These are phyloP conservation scores for Tachuris rubrigastra DNA, from an alignment of 2,113 vertebrate species.

Conservation along the genomic window DNA sequence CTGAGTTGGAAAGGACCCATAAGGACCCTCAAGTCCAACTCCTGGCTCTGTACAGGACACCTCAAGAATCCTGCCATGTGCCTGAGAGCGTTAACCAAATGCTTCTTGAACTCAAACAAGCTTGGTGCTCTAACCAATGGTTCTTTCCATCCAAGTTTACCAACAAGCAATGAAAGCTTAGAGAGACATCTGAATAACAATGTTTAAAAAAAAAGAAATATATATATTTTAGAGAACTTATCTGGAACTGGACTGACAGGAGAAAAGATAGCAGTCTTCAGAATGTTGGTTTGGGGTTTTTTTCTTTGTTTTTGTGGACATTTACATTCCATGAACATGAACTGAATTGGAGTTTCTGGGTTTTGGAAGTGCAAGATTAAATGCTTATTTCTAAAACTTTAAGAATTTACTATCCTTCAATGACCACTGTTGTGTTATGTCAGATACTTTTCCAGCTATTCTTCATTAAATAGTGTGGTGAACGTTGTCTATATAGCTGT, in stretches of 20 bases:
- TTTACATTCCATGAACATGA: background rate
- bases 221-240: background rate
- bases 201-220: background rate
- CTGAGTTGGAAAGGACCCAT: background rate
- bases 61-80: background rate
- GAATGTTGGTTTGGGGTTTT: background rate
- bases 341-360: background rate
- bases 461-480: background rate
- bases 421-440: background rate
- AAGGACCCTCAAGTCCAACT: background rate
- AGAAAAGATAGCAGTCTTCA: background rate
- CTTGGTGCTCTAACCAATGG: background rate
- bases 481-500: background rate
- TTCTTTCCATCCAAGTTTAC: background rate
- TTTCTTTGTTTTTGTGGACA: background rate
- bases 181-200: background rate
- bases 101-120: background rate
- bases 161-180: background rate
- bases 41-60: background rate
- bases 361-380: background rate
- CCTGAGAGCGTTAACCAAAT: background rate
- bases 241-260: background rate
- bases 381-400: background rate
- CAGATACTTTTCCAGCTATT: background rate
- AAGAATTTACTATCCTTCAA: background rate